Evolutionary conservation across 2,888 invertebrate species (phyloP), one percentile per base, ranked within the genome.

Genomic region (Platycheirus rosarum): DNA sequence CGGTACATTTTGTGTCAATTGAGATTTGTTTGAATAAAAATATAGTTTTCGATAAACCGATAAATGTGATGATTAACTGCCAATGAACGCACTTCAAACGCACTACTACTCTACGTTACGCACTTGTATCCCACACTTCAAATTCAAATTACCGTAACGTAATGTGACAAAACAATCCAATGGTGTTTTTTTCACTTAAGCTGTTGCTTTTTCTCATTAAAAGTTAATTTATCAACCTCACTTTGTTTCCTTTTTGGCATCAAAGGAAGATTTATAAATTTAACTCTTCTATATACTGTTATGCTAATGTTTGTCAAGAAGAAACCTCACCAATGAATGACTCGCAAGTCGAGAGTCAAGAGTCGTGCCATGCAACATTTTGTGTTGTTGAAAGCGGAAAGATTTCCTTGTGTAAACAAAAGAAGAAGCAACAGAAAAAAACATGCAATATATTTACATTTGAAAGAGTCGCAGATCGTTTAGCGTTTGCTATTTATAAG

Each of bases 391-490:
- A 44, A 60, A 60, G 60, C 44, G n/a, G 8, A 8, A 60, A 44
- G 16, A 29, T 60, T 60, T 44, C n/a, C 29, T 40, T 60, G 8
- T 18, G 29, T 40, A 57, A 57, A 57, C 40, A 57, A 40, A 57
- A 40, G 1, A 11, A 13, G 40, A 20, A 7, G n/a, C 1, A 1
- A 23, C 26, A 8, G 14, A 1, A 60, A 42, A 60, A 42, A 3
- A 9, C 29, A 40, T 2, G 16, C n/a, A 29, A 60, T 60, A 42
- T 60, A 42, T 60, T 60, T 60, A 44, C 60, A 60, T 44, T 44
- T 60, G 16, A 44, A 44, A 60, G 60, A 60, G 44, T 57, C 60
- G 40, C 44, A 60, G 60, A 44, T 60, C 44, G 29, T 29, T 60
- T 60, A 60, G 40, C 40, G 29, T 60, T 60, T 0, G 29, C 44